Conservation (phyloP, 2,888 invertebrate species). For the Lepidocyrtinus sp. region DNA sequence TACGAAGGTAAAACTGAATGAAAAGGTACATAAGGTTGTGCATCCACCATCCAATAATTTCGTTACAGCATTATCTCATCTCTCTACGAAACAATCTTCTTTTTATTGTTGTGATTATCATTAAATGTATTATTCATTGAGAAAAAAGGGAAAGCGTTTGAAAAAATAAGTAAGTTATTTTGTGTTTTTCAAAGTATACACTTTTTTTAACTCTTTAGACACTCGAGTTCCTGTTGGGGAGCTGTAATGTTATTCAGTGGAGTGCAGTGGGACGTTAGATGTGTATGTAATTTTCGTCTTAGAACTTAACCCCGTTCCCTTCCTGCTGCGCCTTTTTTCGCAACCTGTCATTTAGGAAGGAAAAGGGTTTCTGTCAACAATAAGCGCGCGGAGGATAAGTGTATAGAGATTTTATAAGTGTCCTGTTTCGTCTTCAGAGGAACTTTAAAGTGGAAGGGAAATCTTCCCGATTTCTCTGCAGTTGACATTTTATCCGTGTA, state of each 20-base stretch:
- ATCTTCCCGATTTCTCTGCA: background rate
- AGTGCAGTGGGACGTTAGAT: background rate
- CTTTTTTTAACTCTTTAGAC: background rate
- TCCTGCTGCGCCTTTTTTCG: constrained; percentile 35
- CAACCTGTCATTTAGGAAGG: constrained; percentile 14
- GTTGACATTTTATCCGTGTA: background rate
- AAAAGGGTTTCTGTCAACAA: background rate
- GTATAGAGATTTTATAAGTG: constrained; percentile 4
- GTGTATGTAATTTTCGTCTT: constrained; percentile 4
- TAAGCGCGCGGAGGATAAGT: background rate
- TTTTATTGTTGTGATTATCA: background rate
- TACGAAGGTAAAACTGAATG: background rate
- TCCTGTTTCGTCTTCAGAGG: constrained; percentile 21
- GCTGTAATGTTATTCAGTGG: background rate
- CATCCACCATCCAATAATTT: background rate
- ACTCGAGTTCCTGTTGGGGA: constrained; percentile 51
- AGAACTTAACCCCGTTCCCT: constrained; percentile 38
- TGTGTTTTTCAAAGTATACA: background rate
- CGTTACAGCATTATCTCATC: background rate
- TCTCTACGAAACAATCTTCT: background rate
- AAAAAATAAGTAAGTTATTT: constrained; percentile 16
- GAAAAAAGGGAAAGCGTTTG: constrained; percentile 53
- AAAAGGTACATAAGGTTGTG: background rate
- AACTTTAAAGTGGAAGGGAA: background rate
- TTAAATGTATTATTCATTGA: constrained; percentile 37